Conservation (phyloP, 2,113 vertebrate genomes). For the Microcebus ravelobensis region DNA sequence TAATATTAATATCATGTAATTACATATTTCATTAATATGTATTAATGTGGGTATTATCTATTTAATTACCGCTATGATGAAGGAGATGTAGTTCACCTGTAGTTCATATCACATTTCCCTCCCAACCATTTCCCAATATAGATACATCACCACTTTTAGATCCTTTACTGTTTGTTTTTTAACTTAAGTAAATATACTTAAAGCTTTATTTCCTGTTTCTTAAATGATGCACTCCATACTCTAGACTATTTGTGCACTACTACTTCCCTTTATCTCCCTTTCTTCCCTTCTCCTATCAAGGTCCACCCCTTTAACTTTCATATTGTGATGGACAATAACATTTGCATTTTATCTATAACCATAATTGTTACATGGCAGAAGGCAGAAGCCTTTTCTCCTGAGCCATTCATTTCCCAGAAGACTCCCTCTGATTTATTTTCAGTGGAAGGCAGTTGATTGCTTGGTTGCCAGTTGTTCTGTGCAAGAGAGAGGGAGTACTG, state of each 20-base stretch:
- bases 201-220: neutral
- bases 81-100: neutral
- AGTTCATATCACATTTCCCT: neutral
- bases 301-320: neutral
- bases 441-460: fast-evolving
- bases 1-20: too few species aligned
- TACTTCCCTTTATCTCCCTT: neutral
- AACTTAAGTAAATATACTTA: neutral
- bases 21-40: neutral
- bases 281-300: neutral
- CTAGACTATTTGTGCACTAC: fast-evolving
- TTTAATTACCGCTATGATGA: neutral
- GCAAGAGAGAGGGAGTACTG: neutral
- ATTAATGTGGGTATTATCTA: neutral
- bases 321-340: neutral
- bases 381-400: neutral
- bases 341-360: neutral
- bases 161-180: neutral
- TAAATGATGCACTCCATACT: neutral
- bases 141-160: neutral
- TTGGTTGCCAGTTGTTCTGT: neutral
- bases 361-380: neutral
- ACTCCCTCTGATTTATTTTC: neutral
- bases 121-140: neutral
- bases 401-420: neutral